Conservation (phyloP, 1,140 invertebrate genomes). For the Calliopsis andreniformis region DNA sequence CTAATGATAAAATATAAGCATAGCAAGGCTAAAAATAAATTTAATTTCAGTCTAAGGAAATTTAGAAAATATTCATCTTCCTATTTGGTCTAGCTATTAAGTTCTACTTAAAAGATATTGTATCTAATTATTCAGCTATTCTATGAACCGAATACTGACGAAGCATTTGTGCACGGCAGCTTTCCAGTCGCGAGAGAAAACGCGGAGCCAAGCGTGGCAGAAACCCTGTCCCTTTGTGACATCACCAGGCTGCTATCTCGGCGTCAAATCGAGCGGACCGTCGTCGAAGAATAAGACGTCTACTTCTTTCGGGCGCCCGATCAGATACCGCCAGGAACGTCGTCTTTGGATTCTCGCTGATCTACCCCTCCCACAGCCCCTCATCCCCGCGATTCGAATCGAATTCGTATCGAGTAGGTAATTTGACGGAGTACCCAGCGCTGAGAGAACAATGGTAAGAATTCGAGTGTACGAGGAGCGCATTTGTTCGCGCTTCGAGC, state of each 20-base stretch:
- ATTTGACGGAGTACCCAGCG: conserved; percentile 37
- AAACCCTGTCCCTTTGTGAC: conserved; percentile 56
- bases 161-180: not conserved
- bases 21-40: too few species aligned
- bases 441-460: conserved; percentile 32
- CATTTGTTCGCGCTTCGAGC: conserved; percentile 18
- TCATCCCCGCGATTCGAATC: conserved; percentile 29
- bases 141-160: too few species aligned
- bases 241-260: conserved; percentile 54
- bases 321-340: conserved; percentile 59
- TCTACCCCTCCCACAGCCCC: conserved; percentile 6
- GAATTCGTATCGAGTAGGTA: conserved; percentile 53
- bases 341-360: conserved; percentile 46
- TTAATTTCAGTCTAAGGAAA: too few species aligned
- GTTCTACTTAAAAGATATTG: too few species aligned
- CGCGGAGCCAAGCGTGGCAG: conserved; percentile 44
- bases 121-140: not conserved
- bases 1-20: too few species aligned
- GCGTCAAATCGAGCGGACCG: conserved; percentile 54
- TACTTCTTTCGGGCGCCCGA: conserved; percentile 48
- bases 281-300: conserved; percentile 64
- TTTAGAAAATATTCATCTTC: too few species aligned
- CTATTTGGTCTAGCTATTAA: too few species aligned
- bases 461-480: conserved; percentile 4
- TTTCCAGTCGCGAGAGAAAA: conserved; percentile 8